Evolutionary conservation across 2,797 vertebrate species (phyloP), one percentile per base, ranked within the genome.

Genomic region (Taeniopygia guttata): DNA sequence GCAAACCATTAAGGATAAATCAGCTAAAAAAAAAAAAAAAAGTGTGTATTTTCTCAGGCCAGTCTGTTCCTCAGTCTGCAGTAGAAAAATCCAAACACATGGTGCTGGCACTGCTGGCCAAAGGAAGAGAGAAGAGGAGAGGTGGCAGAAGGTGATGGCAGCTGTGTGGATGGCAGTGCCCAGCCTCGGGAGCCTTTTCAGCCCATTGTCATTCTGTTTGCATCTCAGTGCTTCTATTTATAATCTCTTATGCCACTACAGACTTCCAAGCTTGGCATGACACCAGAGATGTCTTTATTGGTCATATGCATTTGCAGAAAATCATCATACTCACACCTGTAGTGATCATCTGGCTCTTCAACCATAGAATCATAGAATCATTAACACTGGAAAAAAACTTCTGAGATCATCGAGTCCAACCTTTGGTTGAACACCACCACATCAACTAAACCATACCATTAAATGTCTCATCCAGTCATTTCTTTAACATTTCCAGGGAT

Each of bases 381-480:
- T 40, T 63, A 58, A 22, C 6, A 5, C 7, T 46, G 52, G 34
- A 46, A 59, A 66, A 66, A 66, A 51, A 2, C 10, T 45, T 77
- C 40, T 0, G 2, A 66, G 34, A 27, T 32, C 45, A 27, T 34
- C 0, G 0, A 66, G 18, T 36, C 26, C 34, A 46, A 3, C 16
- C 45, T 52, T 66, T 42, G 29, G 18, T 25, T 11, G 7, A 64
- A 27, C 45, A 52, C 9, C 7, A 34, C 25, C 25, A 34, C 8
- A 30, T 34, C 26, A 78, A 46, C 22, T 46, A 66, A 72, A 52
- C 38, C 30, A 52, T 2, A 32, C 9, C 17, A 34, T 63, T 46
- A 77, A 77, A 38, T 40, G 21, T 21, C 29, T 64, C 17, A 11
- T 58, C 6, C 29, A 58, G 30, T 46, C 10, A 34, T 34, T 77